A percentile compares a stretch with the other conserved stretches of the same genome.
These are phyloP conservation scores for Eunapius fragilis DNA, from an alignment of 37 sponge, comb jelly and placozoan genomes.

Conservation along the genomic window DNA sequence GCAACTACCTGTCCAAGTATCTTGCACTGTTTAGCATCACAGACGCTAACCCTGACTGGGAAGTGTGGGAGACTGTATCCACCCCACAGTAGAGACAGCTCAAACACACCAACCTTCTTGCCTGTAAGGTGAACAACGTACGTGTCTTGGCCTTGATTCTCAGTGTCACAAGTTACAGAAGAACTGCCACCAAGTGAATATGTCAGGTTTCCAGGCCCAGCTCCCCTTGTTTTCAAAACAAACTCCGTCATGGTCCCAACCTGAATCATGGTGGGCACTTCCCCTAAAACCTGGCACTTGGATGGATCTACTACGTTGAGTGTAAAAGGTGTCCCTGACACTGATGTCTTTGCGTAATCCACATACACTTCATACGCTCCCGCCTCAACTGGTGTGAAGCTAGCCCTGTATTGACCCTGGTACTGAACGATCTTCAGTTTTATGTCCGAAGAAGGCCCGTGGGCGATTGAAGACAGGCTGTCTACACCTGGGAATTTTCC, in stretches of 20 bases:
- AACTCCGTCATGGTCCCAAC: conserved; percentile 46
- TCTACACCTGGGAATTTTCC: conserved; percentile 52
- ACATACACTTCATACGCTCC: conserved; percentile 84
- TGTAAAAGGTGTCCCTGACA: conserved; percentile 74
- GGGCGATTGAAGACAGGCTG: conserved; percentile 40
- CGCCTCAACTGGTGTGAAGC: conserved; percentile 74
- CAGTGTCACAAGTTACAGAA: conserved; percentile 4
- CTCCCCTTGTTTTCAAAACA: conserved; percentile 66
- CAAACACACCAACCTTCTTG: conserved; percentile 15
- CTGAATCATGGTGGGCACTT: conserved; percentile 57
- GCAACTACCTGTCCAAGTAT: conserved; percentile 59
- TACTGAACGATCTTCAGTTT: conserved; percentile 23
- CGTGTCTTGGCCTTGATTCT: conserved; percentile 44
- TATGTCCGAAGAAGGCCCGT: conserved; percentile 76
- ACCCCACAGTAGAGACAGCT: conserved; percentile 49
- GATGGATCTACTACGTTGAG: conserved; percentile 66
- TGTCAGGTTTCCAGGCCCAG: conserved; percentile 66
- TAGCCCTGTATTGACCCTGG: conserved; percentile 30
- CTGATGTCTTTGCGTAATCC: conserved; percentile 59
- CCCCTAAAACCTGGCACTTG: conserved; percentile 59
- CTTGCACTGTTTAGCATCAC: conserved; percentile 68
- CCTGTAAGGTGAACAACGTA: conserved; percentile 45
- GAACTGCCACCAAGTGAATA: conserved; percentile 11
- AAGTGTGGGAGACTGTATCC: conserved; percentile 53
- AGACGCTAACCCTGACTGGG: conserved; percentile 61